These are phyloP conservation scores for Drosophila rufa DNA, from an alignment of 1,140 invertebrate species.

Conservation along the genomic window DNA sequence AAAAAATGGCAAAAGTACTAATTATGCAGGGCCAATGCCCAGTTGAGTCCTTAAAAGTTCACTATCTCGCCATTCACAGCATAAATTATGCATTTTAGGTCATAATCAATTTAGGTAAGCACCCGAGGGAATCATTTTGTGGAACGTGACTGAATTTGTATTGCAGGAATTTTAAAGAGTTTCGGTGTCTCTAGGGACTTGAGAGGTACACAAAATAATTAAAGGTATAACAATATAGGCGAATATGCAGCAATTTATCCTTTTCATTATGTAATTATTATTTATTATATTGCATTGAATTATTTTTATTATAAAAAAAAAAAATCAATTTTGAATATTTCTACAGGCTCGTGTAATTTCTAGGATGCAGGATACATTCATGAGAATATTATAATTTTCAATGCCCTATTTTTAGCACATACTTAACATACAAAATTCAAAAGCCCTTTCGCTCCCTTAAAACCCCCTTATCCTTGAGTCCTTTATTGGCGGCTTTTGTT, in stretches of 20 bases:
- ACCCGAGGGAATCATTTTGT: slow-evolving; percentile 39
- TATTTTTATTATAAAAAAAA: too few relatives aligned
- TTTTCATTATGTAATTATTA: not conserved
- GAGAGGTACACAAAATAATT: not conserved
- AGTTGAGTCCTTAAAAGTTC: slow-evolving; percentile 21
- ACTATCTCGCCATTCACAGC: slow-evolving; percentile 5
- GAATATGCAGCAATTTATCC: not conserved
- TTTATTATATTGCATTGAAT: not conserved
- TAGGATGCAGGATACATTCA: too few relatives aligned
- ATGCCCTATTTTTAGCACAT: not conserved
- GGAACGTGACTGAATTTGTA: slow-evolving; percentile 55
- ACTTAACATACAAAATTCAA: not conserved
- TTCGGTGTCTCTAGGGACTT: not conserved
- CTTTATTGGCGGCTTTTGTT: slow-evolving; percentile 15
- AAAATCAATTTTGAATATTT: too few relatives aligned
- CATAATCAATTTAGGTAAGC: slow-evolving; percentile 57
- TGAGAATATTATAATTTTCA: not conserved
- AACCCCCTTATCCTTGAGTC: not conserved
- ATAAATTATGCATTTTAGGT: slow-evolving; percentile 38
- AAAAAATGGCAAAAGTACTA: slow-evolving; percentile 23
- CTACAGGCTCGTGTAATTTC: too few relatives aligned
- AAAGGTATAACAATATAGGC: not conserved
- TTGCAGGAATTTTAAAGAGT: slow-evolving; percentile 16
- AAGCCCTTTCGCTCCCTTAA: too few relatives aligned
- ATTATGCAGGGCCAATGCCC: slow-evolving; percentile 35